Base-by-base conservation (phyloP, 1,140 invertebrate species). In the Dinoponera quadriceps region DNA sequence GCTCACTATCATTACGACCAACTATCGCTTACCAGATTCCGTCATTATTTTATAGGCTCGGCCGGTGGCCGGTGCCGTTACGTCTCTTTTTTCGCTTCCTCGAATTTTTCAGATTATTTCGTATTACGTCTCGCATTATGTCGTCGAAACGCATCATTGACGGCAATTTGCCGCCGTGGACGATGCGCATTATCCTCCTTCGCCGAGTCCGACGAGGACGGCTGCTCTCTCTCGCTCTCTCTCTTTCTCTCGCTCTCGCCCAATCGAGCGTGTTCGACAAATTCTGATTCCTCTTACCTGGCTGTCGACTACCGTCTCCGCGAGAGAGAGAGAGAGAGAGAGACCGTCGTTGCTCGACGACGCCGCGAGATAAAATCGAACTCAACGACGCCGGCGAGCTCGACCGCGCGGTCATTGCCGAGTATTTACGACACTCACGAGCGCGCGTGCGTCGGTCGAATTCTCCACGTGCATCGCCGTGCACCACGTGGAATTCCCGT, bases 401-500 rank as follows among this genome's bases (percentile, higher is more conserved):
- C 33, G 55, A 80, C 51, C 16, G 59, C 69, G 51, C 49, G 14
- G 14, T 85, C 72, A 77, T 85, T 49, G 51, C 49, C 60, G 18
- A 29, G 48, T 83, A 84, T 82, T 84, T 82, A 72, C 78, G 81
- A 84, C 84, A 27, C 84, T 85, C 84, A 83, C 62, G 84, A 85
- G 75, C 71, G 62, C 68, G 62, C 68, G 71, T 84, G 63, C 59
- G 54, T 73, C n/a, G 77, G 7, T 1, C 82, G 59, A 71, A 82
- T 82, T 55, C n/a, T n/a, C 68, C 83, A 55, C 38, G 54, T 51
- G 60, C 25, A n/a, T 60, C 57, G 22, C 27, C 65, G 33, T 33
- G 29, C 29, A 33, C 13, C 55, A 25, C 65, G 27, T 29, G 33
- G 27, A 7, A 60, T 57, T 51, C 49, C 25, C 29, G 29, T 54